Conservation (phyloP, 2,888 invertebrate genomes). For the Stomorhina lunata region DNA sequence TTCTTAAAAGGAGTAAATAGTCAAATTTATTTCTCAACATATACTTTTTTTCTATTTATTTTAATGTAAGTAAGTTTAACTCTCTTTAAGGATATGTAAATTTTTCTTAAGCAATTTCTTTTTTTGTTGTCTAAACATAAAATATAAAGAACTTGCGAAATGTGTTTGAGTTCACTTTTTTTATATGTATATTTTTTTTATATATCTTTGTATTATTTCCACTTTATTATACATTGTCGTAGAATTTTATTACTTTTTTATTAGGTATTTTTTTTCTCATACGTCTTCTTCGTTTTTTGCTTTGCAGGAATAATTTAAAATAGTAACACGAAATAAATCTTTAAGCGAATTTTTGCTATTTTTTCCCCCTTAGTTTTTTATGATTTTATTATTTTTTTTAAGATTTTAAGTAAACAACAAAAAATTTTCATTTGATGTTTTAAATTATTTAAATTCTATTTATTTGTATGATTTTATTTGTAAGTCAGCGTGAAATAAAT, state of each 20-base stretch:
- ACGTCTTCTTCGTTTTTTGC: neutral
- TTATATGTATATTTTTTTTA: slow-evolving; percentile 5
- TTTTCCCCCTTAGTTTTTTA: neutral
- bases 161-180: neutral
- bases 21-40: slow-evolving; percentile 32
- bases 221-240: slow-evolving; percentile 49
- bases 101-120: slow-evolving; percentile 8
- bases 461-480: slow-evolving; percentile 15
- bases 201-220: slow-evolving; percentile 21
- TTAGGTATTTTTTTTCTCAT: slow-evolving; percentile 42
- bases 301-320: slow-evolving; percentile 27
- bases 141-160: slow-evolving; percentile 36
- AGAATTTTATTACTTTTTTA: slow-evolving; percentile 63
- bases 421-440: neutral
- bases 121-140: slow-evolving; percentile 10
- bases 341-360: neutral
- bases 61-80: neutral
- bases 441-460: neutral
- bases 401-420: neutral
- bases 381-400: slow-evolving; percentile 7
- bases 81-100: slow-evolving; percentile 48
- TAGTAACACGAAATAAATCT: slow-evolving; percentile 46
- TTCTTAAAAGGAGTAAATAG: slow-evolving; percentile 26
- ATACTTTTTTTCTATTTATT: neutral
- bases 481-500: slow-evolving; percentile 36